Evolutionary conservation across 2,888 invertebrate species (phyloP).

Genomic region (Lepidocyrtoides sp.): DNA sequence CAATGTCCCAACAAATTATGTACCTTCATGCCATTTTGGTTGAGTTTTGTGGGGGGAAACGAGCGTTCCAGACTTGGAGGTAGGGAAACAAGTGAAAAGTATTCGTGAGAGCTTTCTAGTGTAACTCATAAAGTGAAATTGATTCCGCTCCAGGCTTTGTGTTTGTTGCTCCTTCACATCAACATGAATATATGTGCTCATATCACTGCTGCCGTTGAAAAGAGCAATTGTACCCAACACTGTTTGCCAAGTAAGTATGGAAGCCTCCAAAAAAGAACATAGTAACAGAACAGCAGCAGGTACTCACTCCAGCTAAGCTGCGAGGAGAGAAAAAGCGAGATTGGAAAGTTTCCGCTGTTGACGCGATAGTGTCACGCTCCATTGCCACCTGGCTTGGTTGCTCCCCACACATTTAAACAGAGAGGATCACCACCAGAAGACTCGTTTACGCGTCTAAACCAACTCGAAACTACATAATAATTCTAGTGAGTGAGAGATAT

Average conservation of each 20-base stretch:
- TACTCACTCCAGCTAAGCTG: slow-evolving; percentile 43
- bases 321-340: slow-evolving; percentile 29
- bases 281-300: slow-evolving; percentile 58
- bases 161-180: slow-evolving; percentile 69
- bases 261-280: not conserved
- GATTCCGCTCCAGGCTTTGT: slow-evolving; percentile 75
- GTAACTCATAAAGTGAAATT: slow-evolving; percentile 80
- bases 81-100: slow-evolving; percentile 47
- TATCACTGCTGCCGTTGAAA: slow-evolving; percentile 32
- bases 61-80: not conserved
- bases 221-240: not conserved
- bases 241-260: not conserved
- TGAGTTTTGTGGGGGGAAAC: slow-evolving; percentile 6
- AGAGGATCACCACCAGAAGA: not conserved
- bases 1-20: slow-evolving; percentile 54
- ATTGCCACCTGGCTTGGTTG: slow-evolving; percentile 72
- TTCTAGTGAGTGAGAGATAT: slow-evolving; percentile 54
- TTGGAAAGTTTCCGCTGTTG: slow-evolving; percentile 78
- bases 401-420: not conserved
- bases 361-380: slow-evolving; percentile 78
- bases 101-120: slow-evolving; percentile 77
- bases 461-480: slow-evolving; percentile 58
- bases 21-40: not conserved
- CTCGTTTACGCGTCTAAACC: slow-evolving; percentile 19
- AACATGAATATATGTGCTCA: slow-evolving; percentile 7